Evolutionary conservation across 1,140 invertebrate species (phyloP).

Genomic region (Ericerus pela): DNA sequence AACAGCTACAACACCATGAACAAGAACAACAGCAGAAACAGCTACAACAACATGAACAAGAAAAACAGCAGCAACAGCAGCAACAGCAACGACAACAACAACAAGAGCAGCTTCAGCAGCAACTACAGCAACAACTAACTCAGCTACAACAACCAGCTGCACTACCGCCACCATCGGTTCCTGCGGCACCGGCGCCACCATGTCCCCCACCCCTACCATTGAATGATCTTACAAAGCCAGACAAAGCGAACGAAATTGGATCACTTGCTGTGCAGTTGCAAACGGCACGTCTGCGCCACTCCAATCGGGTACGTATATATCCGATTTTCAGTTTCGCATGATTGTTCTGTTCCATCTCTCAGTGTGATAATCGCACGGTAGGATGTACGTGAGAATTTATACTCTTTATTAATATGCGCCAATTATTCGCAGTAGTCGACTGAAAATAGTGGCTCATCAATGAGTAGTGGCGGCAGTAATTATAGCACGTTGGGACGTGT

Average conservation of each 20-base stretch:
- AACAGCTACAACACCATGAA: too few species aligned
- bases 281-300: conserved; percentile 65
- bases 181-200: conserved; percentile 28
- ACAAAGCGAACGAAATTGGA: conserved; percentile 3
- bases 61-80: too few species aligned
- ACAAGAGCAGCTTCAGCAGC: too few species aligned
- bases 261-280: conserved; percentile 72
- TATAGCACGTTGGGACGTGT: conserved; percentile 52
- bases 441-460: conserved; percentile 68
- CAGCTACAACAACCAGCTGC: conserved; percentile 42
- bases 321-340: too few species aligned
- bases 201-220: conserved; percentile 30
- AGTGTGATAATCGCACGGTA: too few species aligned
- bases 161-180: conserved; percentile 42
- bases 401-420: too few species aligned
- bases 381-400: too few species aligned
- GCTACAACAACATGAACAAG: too few species aligned
- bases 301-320: conserved; percentile 45
- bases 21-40: too few species aligned
- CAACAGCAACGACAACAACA: too few species aligned
- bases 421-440: conserved; percentile 30
- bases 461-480: conserved; percentile 57
- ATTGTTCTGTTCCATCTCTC: too few species aligned
- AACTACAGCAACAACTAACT: too few species aligned
- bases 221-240: conserved; percentile 29